Evolutionary conservation across 2,888 invertebrate genomes (phyloP), one percentile per base, ranked within the genome.

Genomic region (Zeuzera pyrina): DNA sequence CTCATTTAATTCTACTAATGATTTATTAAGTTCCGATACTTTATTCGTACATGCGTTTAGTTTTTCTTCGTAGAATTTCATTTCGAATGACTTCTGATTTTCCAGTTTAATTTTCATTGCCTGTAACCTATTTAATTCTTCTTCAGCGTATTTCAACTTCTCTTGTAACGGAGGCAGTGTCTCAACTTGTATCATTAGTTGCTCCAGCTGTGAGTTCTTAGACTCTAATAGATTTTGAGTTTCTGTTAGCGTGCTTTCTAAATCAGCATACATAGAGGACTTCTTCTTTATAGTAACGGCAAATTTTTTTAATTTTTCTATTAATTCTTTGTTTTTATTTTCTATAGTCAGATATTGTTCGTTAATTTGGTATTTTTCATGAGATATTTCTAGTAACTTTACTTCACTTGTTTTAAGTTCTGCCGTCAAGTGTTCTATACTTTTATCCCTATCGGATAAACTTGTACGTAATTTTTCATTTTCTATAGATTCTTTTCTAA

Each of bases 301-400:
- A 49, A 91, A 87, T 52, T 92, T 92, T 54, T 92, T 93, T 54
- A 92, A 84, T 64, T 92, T 93, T 34, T 92, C 92, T 32, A 90
- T 63, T 39, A 91, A 87, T 30, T 90, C 88, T 49, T 88, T 89
- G 42, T 88, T 87, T 54, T 89, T 91, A 4, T 57, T 71, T 49
- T 90, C 89, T 1, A 88, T 51, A 8, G 73, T 63, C 1, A 47
- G 35, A 31, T 51, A 49, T 54, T 72, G 54, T 50, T 71, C 60
- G 57, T 66, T 44, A 57, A 60, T 43, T 77, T 83, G 38, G 47
- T 66, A 69, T 49, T 85, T 87, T 11, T 74, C 69, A 21, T 57
- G 49, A 13, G 77, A 49, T 30, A 52, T 65, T 36, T 43, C 55
- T 11, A 83, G 67, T 2, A 86, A 45, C 23, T 83, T 78, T 34